A percentile compares a stretch with the other conserved stretches of the same genome.
These are phyloP conservation scores for Pao palembangensis DNA, from an alignment of 2,113 vertebrate species.

Conservation along the genomic window DNA sequence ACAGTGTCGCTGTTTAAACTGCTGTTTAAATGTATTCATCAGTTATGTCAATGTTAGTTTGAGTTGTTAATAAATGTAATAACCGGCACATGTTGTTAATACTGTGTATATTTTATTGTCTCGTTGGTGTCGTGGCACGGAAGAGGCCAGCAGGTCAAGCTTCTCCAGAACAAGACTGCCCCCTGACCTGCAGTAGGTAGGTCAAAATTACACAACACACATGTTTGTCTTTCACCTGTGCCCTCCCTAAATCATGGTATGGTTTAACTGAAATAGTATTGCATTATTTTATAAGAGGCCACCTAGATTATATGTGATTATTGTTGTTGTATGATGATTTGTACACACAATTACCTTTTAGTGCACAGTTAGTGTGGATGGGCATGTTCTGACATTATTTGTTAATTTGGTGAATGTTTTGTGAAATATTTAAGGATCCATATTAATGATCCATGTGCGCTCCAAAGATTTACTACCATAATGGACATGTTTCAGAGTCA, in stretches of 20 bases:
- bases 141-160: background rate
- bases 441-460: background rate
- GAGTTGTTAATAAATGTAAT: background rate
- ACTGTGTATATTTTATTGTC: background rate
- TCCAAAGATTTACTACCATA: background rate
- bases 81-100: background rate
- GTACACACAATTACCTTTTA: too few relatives aligned
- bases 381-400: too few relatives aligned
- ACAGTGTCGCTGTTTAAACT: constrained; percentile 2
- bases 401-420: too few relatives aligned
- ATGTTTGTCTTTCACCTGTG: too few relatives aligned
- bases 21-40: background rate
- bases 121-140: background rate
- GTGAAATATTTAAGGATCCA: background rate
- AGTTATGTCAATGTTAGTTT: background rate
- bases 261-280: too few relatives aligned
- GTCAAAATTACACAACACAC: constrained; percentile 1
- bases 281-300: too few relatives aligned
- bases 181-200: constrained; percentile 38
- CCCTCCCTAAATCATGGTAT: too few relatives aligned
- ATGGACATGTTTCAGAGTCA: background rate
- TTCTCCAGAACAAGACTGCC: constrained; percentile 13
- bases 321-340: too few relatives aligned
- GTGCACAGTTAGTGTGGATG: too few relatives aligned
- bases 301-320: too few relatives aligned